These are phyloP conservation scores for Drosophila murphyi DNA, from an alignment of 1,140 invertebrate genomes.

Conservation along the genomic window DNA sequence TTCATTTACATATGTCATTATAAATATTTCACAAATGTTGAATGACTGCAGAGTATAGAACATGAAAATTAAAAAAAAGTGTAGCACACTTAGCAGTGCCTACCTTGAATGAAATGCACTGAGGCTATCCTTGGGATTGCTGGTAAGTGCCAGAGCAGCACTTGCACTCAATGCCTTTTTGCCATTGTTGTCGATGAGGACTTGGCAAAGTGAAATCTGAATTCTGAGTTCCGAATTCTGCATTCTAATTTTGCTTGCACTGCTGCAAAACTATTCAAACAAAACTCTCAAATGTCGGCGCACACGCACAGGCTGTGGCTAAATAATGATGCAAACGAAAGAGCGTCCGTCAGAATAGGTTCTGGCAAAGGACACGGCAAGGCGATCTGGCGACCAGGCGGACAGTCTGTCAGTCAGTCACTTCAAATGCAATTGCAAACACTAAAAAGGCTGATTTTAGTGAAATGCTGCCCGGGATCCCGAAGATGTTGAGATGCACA, in stretches of 20 bases:
- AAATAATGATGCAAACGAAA: slow-evolving; percentile 60
- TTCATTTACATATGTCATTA: no score
- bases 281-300: slow-evolving; percentile 60
- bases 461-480: slow-evolving; percentile 6
- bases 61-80: slow-evolving; percentile 33
- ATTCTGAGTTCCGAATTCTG: slow-evolving; percentile 40
- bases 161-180: slow-evolving; percentile 71
- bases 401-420: slow-evolving; percentile 17
- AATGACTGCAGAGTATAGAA: not conserved
- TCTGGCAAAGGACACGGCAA: slow-evolving; percentile 20
- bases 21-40: no score
- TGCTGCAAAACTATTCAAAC: slow-evolving; percentile 57
- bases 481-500: slow-evolving; percentile 32
- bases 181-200: slow-evolving; percentile 50
- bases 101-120: slow-evolving; percentile 33
- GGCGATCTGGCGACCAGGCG: not conserved
- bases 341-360: slow-evolving; percentile 6
- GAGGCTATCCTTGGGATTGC: slow-evolving; percentile 54
- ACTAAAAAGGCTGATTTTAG: slow-evolving; percentile 5
- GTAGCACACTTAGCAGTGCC: slow-evolving; percentile 40
- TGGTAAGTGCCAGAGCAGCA: slow-evolving; percentile 64
- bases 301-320: slow-evolving; percentile 16
- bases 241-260: slow-evolving; percentile 62
- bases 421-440: slow-evolving; percentile 58
- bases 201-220: slow-evolving; percentile 30